These are phyloP conservation scores for Montipora capricornis DNA, from an alignment of 64 coral and sea anemone genomes.

Conservation along the genomic window DNA sequence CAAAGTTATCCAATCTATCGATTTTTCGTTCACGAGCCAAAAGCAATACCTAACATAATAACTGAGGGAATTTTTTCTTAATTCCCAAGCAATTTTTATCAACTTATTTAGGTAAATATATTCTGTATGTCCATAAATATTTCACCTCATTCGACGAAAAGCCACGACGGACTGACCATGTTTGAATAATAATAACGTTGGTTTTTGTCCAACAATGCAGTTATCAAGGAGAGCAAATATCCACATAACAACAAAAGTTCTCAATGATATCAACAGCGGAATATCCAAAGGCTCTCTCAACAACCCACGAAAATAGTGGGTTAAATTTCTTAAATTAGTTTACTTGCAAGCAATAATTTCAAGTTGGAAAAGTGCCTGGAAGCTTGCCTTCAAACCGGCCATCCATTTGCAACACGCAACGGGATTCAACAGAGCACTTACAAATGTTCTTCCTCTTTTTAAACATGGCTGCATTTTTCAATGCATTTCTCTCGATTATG, in stretches of 20 bases:
- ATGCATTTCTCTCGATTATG: background rate
- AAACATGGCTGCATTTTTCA: background rate
- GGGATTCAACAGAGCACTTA: too few species aligned
- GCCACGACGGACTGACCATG: background rate
- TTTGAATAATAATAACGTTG: background rate
- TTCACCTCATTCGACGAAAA: background rate
- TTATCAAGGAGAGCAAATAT: slow-evolving; percentile 1
- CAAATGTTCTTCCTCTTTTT: too few species aligned
- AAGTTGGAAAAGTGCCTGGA: background rate
- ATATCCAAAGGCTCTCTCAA: background rate
- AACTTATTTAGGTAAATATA: background rate
- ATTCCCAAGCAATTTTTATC: background rate
- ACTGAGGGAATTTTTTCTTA: background rate
- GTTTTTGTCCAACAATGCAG: background rate
- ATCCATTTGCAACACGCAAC: background rate
- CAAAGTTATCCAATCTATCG: background rate
- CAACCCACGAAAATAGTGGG: background rate
- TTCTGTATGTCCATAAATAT: background rate
- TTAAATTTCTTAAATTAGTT: background rate
- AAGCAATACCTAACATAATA: background rate
- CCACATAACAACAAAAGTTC: background rate
- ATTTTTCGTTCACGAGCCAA: background rate
- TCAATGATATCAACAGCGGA: background rate
- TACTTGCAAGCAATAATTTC: background rate
- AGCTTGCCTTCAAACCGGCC: background rate